phyloP scores from a whole-genome alignment of 2,113 vertebrate genomes.

The Erpornis zantholeuca region DNA sequence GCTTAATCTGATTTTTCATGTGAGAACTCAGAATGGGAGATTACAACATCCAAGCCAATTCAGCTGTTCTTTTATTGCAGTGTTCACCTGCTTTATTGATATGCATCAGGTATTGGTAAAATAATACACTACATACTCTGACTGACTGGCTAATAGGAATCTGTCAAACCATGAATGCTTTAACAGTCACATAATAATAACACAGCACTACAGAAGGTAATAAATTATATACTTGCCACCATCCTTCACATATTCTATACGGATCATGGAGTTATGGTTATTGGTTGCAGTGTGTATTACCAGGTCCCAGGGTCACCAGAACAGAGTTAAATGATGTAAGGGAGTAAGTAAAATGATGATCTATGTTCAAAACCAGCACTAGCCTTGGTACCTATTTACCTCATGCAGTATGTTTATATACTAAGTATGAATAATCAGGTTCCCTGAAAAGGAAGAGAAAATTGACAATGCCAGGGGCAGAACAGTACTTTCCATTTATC shows the following conservation, averaged over 20 bases:
- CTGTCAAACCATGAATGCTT: slow-evolving; percentile 59
- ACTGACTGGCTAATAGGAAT: slow-evolving; percentile 62
- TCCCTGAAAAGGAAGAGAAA: slow-evolving; percentile 23
- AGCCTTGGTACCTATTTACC: slow-evolving; percentile 50
- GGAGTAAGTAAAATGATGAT: slow-evolving; percentile 59
- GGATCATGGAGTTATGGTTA: slow-evolving; percentile 48
- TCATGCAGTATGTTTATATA: slow-evolving; percentile 39
- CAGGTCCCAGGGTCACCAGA: slow-evolving; percentile 50
- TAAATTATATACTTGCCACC: slow-evolving; percentile 44
- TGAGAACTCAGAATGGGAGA: neutral
- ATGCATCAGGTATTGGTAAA: slow-evolving; percentile 39
- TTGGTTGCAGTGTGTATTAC: slow-evolving; percentile 46
- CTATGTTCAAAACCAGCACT: slow-evolving; percentile 26
- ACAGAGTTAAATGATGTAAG: slow-evolving; percentile 56
- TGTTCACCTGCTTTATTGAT: neutral
- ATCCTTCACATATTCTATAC: slow-evolving; percentile 28
- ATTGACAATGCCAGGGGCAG: slow-evolving; percentile 7
- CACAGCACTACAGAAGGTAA: slow-evolving; percentile 45
- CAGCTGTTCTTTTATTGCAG: neutral
- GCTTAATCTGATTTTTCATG: neutral
- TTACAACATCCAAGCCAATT: neutral
- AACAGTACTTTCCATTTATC: neutral
- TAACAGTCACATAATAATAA: slow-evolving; percentile 68
- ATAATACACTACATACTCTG: slow-evolving; percentile 18
- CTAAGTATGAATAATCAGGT: slow-evolving; percentile 48